These are phyloP conservation scores for Battus philenor DNA, from an alignment of 1,140 invertebrate species.

Conservation along the genomic window DNA sequence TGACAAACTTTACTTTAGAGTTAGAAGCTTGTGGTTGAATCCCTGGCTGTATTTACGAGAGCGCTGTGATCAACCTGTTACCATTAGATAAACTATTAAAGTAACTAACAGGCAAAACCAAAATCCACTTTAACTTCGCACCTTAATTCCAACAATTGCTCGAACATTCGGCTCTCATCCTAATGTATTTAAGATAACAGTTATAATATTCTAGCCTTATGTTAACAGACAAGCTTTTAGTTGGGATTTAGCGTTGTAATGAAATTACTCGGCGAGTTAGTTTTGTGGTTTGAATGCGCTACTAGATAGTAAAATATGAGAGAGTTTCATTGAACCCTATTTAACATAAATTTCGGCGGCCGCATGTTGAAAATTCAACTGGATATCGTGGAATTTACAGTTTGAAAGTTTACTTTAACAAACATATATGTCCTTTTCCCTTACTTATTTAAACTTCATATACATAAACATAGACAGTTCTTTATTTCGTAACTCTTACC, in stretches of 20 bases:
- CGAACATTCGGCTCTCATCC: not conserved
- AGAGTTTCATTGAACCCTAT: conserved; percentile 8
- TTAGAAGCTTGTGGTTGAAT: not conserved
- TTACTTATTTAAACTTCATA: no score
- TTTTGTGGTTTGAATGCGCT: conserved; percentile 16
- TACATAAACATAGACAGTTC: no score
- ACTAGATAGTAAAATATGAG: conserved; percentile 12
- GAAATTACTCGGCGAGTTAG: conserved; percentile 20
- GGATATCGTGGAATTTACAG: conserved; percentile 7
- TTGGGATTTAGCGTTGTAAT: conserved; percentile 20
- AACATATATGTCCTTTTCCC: no score
- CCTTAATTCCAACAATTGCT: conserved; percentile 6
- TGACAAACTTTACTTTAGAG: not conserved
- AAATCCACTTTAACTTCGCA: conserved; percentile 4
- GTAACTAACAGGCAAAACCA: conserved; percentile 1
- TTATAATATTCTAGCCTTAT: conserved; percentile 16
- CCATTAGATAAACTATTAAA: conserved; percentile 6
- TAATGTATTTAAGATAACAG: conserved; percentile 14
- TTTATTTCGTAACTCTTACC: no score
- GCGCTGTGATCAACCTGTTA: conserved; percentile 4
- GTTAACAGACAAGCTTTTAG: conserved; percentile 22
- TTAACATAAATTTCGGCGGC: conserved; percentile 12
- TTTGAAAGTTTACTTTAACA: no score
- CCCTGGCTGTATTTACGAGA: not conserved
- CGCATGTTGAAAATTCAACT: conserved; percentile 7